Evolutionary conservation across 1,140 invertebrate genomes (phyloP).

Genomic region (Wiebesia pumilae): DNA sequence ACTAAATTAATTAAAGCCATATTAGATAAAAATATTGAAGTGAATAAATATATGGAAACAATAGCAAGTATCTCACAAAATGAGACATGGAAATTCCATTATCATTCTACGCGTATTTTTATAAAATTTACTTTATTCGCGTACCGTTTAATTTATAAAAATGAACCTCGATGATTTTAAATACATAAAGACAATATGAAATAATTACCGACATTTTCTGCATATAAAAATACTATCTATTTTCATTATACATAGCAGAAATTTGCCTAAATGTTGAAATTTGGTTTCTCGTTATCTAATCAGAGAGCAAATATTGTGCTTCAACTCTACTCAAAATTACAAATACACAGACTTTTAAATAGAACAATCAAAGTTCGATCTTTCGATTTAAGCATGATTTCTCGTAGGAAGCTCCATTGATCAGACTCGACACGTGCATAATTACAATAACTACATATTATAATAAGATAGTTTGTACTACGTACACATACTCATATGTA

Average conservation of each 20-base stretch:
- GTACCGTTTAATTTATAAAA: not conserved
- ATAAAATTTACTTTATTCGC: not conserved
- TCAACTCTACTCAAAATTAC: not conserved
- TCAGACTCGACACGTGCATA: not conserved
- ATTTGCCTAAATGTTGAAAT: not conserved
- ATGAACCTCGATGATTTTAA: not conserved
- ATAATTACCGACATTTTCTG: no score
- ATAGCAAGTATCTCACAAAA: not conserved
- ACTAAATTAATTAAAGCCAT: not conserved
- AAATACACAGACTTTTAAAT: not conserved
- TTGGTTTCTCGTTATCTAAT: not conserved
- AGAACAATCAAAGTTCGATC: slow-evolving; percentile 25
- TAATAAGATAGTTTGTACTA: not conserved
- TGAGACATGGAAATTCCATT: not conserved
- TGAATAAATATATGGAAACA: not conserved
- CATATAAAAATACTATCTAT: no score
- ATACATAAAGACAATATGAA: not conserved
- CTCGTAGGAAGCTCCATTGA: not conserved
- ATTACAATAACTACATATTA: not conserved
- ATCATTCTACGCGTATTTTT: not conserved
- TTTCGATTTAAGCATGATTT: not conserved
- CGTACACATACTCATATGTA: not conserved
- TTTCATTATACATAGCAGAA: not conserved
- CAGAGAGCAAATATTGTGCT: not conserved
- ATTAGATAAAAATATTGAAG: not conserved